Conservation (phyloP, 2,888 invertebrate genomes). For the Lepas anatifera region DNA sequence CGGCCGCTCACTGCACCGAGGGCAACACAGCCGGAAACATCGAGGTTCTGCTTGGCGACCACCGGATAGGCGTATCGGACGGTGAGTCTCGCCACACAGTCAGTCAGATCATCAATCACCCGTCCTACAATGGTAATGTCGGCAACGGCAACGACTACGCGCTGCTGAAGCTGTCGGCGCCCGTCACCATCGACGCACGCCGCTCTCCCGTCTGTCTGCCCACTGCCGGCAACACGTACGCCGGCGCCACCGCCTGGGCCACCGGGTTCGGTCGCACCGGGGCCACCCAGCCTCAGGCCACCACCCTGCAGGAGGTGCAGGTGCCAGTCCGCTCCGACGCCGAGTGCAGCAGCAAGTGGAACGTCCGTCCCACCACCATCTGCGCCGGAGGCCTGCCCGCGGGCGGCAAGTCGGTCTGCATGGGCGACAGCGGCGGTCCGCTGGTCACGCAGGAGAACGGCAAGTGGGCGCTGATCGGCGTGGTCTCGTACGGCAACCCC, state of each 20-base stretch:
- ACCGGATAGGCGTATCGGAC: not conserved
- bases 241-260: constrained; percentile 8
- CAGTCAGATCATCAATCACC: not conserved
- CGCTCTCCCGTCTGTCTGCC: constrained; percentile 17
- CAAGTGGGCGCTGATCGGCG: too few species aligned
- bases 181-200: constrained; percentile 8
- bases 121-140: not conserved
- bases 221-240: not conserved
- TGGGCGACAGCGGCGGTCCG: too few species aligned
- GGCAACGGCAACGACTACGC: constrained; percentile 14
- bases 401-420: too few species aligned
- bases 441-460: too few species aligned
- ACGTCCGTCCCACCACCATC: too few species aligned
- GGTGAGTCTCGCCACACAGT: not conserved
- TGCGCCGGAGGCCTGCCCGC: too few species aligned
- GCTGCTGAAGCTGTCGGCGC: constrained; percentile 9
- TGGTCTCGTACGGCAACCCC: too few species aligned
- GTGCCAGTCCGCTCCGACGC: not conserved
- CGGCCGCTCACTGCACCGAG: constrained; percentile 6
- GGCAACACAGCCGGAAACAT: not conserved
- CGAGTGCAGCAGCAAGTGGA: too few species aligned
- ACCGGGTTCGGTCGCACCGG: constrained; percentile 14
- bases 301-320: constrained; percentile 12
- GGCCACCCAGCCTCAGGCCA: constrained; percentile 6
- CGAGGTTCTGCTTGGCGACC: constrained; percentile 8